Base-by-base conservation (phyloP, 2,113 vertebrate genomes). In the Procapra przewalskii region DNA sequence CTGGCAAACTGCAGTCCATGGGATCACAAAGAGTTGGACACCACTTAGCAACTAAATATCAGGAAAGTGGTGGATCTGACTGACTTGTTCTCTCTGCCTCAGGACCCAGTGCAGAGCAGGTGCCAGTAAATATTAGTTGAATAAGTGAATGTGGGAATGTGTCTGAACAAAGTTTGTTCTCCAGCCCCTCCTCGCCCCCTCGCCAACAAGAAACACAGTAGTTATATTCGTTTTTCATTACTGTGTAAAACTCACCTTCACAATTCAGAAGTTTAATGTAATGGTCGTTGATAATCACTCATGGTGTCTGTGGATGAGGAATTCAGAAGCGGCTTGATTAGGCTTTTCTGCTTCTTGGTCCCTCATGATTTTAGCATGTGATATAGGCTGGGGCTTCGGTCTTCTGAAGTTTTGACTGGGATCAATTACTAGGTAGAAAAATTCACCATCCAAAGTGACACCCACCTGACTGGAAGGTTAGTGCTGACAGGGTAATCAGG, bases 131-230 rank as follows among this genome's bases (percentile, higher is more conserved):
- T 80, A 19, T 19, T 48, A 50, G 29, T 21, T 81, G 48, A 50
- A 12, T 6, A 52, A 81, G 31, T 50, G 79, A 33, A 80, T 33
- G 31, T 81, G 48, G 48, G 45, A 81, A 21, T 81, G 29, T 50
- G 6, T 33, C 6, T 12, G 45, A 52, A 33, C 21, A 21, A 52
- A 50, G 79, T 81, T 75, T 75, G 36, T 23, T 75, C 67, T n/a
- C 64, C 8, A n/a, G 0, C 1, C 10, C 9, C 6, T 1, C 1
- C 7, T 0, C 3, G 1, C 64, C 19, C 25, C 25, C 25, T 27
- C 25, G 0, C 25, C 11, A 0, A 59, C 57, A 81, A 33, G 9
- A 50, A 52, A 50, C 45, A 52, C 79, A 52, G 79, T 33, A 33
- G 29, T 31, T 50, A 10, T 3, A 21, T 81, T 21, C 33, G 79